Evolutionary conservation across 2,113 vertebrate species (phyloP).

Genomic region (Apodemus sylvaticus): DNA sequence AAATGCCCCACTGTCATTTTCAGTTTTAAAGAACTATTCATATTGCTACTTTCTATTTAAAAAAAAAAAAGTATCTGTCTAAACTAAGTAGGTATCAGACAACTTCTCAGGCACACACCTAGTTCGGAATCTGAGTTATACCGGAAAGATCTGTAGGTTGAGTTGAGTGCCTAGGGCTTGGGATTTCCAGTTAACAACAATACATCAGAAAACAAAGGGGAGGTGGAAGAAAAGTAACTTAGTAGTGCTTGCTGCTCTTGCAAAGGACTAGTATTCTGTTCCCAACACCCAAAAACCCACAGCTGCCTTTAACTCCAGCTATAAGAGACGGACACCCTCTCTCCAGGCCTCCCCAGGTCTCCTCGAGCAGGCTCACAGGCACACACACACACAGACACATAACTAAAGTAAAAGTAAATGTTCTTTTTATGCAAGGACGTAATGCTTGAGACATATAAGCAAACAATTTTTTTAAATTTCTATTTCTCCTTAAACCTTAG

Average conservation of each 20-base stretch:
- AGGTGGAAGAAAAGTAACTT: no score
- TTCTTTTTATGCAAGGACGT: slow-evolving; percentile 13
- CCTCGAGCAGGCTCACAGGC: background rate
- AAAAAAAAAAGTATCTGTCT: background rate
- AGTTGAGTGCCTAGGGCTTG: background rate
- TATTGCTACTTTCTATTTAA: background rate
- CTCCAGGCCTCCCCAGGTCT: background rate
- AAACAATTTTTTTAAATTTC: background rate
- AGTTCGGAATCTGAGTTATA: background rate
- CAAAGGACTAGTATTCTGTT: background rate
- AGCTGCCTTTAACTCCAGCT: background rate
- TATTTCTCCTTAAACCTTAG: background rate
- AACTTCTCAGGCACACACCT: background rate
- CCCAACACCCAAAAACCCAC: background rate
- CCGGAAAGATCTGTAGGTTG: background rate
- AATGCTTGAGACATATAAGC: background rate
- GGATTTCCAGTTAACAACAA: background rate
- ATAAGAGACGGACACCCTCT: background rate
- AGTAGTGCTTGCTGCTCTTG: background rate
- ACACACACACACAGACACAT: background rate
- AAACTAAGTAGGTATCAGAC: background rate
- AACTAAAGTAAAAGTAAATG: background rate
- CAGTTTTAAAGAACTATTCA: background rate
- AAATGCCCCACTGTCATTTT: background rate
- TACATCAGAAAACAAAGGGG: background rate